These are phyloP conservation scores for Enoplolaimus lenunculus DNA, from an alignment of 2,888 invertebrate genomes.

Conservation along the genomic window DNA sequence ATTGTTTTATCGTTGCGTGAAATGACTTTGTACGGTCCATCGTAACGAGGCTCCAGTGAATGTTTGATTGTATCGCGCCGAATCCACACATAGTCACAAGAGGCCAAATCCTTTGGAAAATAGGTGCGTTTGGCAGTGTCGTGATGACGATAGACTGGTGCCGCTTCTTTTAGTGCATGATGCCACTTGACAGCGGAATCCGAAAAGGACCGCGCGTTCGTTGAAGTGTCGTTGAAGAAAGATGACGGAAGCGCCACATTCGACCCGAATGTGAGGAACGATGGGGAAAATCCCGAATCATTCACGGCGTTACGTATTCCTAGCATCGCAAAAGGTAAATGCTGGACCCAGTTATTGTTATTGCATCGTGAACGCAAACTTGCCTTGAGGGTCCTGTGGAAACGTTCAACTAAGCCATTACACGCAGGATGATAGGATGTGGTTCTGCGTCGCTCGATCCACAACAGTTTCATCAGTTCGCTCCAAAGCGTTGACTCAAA, in stretches of 20 bases:
- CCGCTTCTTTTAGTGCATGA: not conserved
- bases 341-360: not conserved
- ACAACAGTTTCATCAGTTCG: not conserved
- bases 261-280: not conserved
- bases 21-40: not conserved
- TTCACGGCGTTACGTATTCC: not conserved
- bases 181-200: not conserved
- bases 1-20: not conserved
- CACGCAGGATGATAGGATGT: constrained; percentile 9
- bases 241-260: not conserved
- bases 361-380: not conserved
- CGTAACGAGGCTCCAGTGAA: not conserved
- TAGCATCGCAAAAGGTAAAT: not conserved
- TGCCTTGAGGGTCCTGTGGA: not conserved
- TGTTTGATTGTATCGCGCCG: not conserved
- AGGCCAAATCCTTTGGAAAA: not conserved
- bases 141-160: not conserved
- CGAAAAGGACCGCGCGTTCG: not conserved
- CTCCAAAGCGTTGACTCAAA: constrained; percentile 13
- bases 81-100: not conserved
- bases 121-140: not conserved
- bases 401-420: constrained; percentile 6
- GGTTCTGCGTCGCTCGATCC: not conserved
- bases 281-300: not conserved
- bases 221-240: not conserved